These are phyloP conservation scores for Diploptera punctata DNA, from an alignment of 2,888 invertebrate genomes.

Conservation along the genomic window DNA sequence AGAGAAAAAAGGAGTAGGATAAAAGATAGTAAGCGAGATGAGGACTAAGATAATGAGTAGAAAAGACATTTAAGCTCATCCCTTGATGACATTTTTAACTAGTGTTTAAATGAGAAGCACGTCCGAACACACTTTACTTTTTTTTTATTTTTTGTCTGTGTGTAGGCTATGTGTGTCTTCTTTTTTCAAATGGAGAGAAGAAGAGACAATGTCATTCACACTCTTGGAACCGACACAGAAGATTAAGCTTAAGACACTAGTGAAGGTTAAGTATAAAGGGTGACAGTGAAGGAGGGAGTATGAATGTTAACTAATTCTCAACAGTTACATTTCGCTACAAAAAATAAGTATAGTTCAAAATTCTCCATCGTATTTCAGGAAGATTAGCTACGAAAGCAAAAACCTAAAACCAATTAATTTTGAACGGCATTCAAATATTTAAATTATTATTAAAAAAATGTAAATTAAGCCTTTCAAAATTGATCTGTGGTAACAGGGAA, in stretches of 20 bases:
- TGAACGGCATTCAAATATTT: no score
- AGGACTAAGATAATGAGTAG: conserved; percentile 34
- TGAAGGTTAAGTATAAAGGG: conserved; percentile 27
- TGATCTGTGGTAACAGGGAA: no score
- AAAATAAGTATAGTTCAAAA: no score
- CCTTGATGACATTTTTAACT: conserved; percentile 43
- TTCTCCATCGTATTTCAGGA: no score
- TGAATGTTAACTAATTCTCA: conserved; percentile 35
- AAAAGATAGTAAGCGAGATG: conserved; percentile 27
- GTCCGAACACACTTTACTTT: conserved; percentile 36
- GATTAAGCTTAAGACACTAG: conserved; percentile 35
- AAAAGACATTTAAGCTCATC: conserved; percentile 28
- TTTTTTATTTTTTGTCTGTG: no score
- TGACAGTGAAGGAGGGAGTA: conserved; percentile 8
- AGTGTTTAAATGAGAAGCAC: conserved; percentile 44
- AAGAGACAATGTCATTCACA: conserved; percentile 31
- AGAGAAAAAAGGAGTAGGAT: neutral
- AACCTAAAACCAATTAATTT: no score
- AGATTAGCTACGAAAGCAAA: no score
- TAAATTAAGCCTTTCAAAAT: no score
- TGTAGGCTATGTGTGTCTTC: conserved; percentile 11
- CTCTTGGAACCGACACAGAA: conserved; percentile 30
- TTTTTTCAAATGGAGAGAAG: neutral
- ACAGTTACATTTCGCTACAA: no score
- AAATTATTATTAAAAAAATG: no score